Conservation (phyloP, 1,140 invertebrate species). For the Periplaneta americana region DNA sequence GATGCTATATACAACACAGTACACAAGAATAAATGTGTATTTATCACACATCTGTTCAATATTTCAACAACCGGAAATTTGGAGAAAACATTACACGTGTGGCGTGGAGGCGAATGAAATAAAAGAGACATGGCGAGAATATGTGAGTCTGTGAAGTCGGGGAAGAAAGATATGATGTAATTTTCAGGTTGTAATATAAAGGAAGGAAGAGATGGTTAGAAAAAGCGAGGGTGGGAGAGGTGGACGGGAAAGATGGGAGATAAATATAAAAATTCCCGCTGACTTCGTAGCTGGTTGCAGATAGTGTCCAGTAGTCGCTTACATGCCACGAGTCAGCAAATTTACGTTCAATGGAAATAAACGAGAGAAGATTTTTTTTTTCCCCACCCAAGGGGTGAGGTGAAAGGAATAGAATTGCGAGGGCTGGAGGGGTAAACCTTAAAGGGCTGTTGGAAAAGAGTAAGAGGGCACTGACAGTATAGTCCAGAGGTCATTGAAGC, state of each 20-base stretch:
- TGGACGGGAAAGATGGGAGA: not conserved
- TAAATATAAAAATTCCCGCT: slow-evolving; percentile 15
- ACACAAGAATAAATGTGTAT: no score
- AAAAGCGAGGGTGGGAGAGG: no score
- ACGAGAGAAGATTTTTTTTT: not conserved
- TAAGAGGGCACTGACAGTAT: not conserved
- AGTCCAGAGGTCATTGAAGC: not conserved
- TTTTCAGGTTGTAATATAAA: slow-evolving; percentile 4
- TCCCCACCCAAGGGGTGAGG: not conserved
- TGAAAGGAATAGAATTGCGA: not conserved
- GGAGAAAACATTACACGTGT: no score
- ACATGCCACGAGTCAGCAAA: slow-evolving; percentile 1
- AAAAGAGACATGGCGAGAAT: not conserved
- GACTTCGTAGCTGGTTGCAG: not conserved
- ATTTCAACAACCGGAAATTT: no score
- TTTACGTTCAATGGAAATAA: slow-evolving; percentile 7
- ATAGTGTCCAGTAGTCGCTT: not conserved
- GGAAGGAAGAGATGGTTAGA: not conserved
- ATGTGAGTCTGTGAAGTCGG: not conserved
- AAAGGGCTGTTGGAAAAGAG: not conserved
- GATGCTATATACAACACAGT: no score
- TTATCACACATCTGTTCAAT: no score
- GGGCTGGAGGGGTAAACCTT: not conserved
- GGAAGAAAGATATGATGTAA: slow-evolving; percentile 10
- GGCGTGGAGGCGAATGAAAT: no score